phyloP scores from a whole-genome alignment of 2,888 invertebrate genomes.

The Pollenia griseotomentosa region DNA sequence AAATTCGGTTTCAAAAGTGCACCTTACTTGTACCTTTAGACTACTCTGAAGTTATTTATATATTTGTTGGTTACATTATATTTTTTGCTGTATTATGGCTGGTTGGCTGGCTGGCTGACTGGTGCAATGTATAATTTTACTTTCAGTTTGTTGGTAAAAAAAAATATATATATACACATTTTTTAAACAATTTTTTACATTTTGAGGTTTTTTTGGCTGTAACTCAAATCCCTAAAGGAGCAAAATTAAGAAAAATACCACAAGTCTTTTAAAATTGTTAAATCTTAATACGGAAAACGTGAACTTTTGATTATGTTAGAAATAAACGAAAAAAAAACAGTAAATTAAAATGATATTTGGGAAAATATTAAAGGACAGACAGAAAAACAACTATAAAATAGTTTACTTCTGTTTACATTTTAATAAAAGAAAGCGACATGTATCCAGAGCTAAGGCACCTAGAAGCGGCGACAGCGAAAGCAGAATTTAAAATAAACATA shows the following conservation, averaged over 20 bases:
- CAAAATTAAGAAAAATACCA: constrained; percentile 6
- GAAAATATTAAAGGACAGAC: constrained; percentile 23
- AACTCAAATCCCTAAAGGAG: constrained; percentile 13
- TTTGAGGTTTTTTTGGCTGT: not conserved
- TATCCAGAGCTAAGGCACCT: no score
- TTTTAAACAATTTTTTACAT: constrained; percentile 41
- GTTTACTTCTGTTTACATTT: constrained; percentile 14
- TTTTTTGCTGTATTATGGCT: not conserved
- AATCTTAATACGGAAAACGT: constrained; percentile 63
- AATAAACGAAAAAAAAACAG: not conserved
- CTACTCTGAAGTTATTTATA: constrained; percentile 23
- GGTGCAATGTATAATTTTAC: constrained; percentile 56
- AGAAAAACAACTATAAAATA: not conserved
- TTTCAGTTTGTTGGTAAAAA: constrained; percentile 62
- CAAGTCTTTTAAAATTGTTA: not conserved
- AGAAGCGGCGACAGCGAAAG: no score
- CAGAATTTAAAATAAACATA: no score
- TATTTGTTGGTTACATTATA: constrained; percentile 1
- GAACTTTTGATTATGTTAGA: constrained; percentile 43
- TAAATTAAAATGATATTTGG: constrained; percentile 47
- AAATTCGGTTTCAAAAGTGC: constrained; percentile 47
- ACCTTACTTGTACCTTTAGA: constrained; percentile 29
- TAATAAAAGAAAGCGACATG: not conserved
- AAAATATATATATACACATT: not conserved
- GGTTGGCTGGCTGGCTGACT: constrained; percentile 12